A percentile compares a stretch with the other conserved stretches of the same genome.
Evolutionary conservation across 1,140 invertebrate genomes (phyloP).

Genomic region (Caenorhabditis remanei): DNA sequence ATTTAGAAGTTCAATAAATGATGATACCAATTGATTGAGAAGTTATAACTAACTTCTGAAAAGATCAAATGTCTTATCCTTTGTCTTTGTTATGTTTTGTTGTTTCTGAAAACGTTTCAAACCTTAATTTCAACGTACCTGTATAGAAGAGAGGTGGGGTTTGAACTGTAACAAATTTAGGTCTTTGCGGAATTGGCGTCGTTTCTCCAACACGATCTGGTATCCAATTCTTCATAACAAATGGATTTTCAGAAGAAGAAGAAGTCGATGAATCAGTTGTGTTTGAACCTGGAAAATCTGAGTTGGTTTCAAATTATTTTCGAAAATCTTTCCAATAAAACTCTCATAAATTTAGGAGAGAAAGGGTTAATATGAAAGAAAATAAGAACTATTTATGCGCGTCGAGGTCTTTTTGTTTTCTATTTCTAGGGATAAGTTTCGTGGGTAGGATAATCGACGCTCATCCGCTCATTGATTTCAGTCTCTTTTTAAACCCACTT

Average conservation of each 20-base stretch:
- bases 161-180: slow-evolving; percentile 38
- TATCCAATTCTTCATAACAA: slow-evolving; percentile 59
- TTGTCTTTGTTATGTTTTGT: too few relatives aligned
- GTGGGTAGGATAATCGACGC: not conserved
- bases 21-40: too few relatives aligned
- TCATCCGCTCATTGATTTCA: not conserved
- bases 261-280: not conserved
- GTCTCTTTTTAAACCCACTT: too few relatives aligned
- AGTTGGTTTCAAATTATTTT: not conserved
- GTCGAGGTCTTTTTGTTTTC: not conserved
- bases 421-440: not conserved
- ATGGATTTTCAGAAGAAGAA: slow-evolving; percentile 60
- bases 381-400: not conserved
- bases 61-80: too few relatives aligned
- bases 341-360: too few relatives aligned
- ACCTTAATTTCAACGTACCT: too few relatives aligned
- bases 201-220: slow-evolving; percentile 15
- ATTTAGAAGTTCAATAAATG: too few relatives aligned
- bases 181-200: not conserved
- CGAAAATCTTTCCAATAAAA: too few relatives aligned
- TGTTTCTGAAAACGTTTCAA: too few relatives aligned
- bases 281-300: slow-evolving; percentile 37
- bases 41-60: too few relatives aligned
- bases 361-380: not conserved
- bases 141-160: slow-evolving; percentile 45